phyloP scores from a whole-genome alignment of 2,113 vertebrate species.

The Alligator mississippiensis region DNA sequence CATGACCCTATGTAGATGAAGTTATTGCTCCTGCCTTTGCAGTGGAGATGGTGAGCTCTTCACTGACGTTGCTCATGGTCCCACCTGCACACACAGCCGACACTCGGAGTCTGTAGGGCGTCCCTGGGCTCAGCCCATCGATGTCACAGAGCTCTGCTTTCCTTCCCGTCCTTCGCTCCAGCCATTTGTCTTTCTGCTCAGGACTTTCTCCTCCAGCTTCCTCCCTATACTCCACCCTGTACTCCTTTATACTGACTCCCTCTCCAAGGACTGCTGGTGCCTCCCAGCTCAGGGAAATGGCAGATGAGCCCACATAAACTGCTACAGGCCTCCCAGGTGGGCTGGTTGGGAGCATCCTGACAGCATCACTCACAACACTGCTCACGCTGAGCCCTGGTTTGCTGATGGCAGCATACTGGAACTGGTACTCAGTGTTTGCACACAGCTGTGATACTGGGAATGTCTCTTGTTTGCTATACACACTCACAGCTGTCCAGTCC shows the following conservation, averaged over 20 bases:
- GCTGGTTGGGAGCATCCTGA: not conserved
- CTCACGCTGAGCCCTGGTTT: not conserved
- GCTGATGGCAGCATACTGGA: not conserved
- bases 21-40: no score
- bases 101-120: not conserved
- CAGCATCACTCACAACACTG: not conserved
- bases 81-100: not conserved
- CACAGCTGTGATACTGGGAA: not conserved
- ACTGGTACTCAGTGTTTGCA: not conserved
- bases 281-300: no score
- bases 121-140: not conserved
- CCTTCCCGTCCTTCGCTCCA: no score
- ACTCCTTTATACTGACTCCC: not conserved
- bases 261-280: no score
- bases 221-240: not conserved
- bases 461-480: not conserved
- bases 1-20: no score
- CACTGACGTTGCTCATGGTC: not conserved
- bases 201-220: no score
- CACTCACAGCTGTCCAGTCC: not conserved
- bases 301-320: no score
- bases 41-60: not conserved
- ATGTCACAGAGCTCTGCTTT: no score
- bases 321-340: no score
- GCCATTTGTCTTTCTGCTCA: no score